Conservation (phyloP, 2,113 vertebrate species). For the Semnopithecus entellus region DNA sequence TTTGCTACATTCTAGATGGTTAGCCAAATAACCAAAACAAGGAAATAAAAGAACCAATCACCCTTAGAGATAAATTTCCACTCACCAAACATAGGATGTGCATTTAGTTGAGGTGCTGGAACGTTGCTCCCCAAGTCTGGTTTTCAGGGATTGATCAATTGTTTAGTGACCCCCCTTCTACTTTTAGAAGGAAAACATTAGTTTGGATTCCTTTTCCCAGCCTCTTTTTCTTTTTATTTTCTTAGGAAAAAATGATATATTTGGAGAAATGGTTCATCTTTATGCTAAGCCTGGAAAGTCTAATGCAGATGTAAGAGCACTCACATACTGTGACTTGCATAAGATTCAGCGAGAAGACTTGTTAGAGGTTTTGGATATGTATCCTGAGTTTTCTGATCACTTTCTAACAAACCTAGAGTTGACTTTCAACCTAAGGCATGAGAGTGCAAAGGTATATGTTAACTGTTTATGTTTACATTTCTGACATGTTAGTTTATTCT, state of each 20-base stretch:
- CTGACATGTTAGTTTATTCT: slow-evolving; percentile 1
- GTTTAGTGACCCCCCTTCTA: background rate
- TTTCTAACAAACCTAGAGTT: slow-evolving; percentile 97
- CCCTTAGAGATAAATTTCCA: background rate
- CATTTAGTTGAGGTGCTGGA: background rate
- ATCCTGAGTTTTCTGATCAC: slow-evolving; percentile 97
- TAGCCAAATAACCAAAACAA: slow-evolving; percentile 15
- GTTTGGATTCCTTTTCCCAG: background rate
- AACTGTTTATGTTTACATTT: background rate
- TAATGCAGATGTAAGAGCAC: slow-evolving; percentile 95
- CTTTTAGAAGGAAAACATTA: slow-evolving; percentile 45
- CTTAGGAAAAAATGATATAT: slow-evolving; percentile 98
- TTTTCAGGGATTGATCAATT: background rate
- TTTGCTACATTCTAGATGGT: background rate
- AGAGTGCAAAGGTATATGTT: slow-evolving; percentile 89
- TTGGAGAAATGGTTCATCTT: slow-evolving; percentile 98
- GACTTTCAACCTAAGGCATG: slow-evolving; percentile 97
- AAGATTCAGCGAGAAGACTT: slow-evolving; percentile 97
- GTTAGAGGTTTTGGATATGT: slow-evolving; percentile 98
- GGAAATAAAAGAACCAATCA: background rate
- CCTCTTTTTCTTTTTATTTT: background rate
- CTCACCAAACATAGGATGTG: background rate
- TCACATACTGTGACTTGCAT: slow-evolving; percentile 98
- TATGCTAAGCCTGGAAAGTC: slow-evolving; percentile 97
- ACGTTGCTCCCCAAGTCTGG: background rate